Evolutionary conservation across 2,797 vertebrate genomes (phyloP).

Genomic region (Okamejei kenojei): DNA sequence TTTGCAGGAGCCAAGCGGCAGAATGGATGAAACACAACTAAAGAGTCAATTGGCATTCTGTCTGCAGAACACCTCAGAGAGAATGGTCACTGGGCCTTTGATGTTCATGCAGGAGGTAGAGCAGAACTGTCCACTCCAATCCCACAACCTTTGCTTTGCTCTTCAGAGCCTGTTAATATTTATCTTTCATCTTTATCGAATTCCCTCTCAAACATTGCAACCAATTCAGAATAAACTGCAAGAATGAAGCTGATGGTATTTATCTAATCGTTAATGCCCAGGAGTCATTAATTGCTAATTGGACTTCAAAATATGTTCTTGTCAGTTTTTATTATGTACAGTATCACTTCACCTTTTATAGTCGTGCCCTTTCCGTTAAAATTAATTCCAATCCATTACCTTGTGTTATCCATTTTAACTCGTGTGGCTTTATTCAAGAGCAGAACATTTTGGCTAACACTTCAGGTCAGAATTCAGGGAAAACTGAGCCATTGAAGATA

Average conservation of each 20-base stretch:
- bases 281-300: neutral
- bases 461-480: too few relatives aligned
- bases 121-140: neutral
- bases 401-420: neutral
- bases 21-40: neutral
- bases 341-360: neutral
- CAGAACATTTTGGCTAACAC: too few relatives aligned
- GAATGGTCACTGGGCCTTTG: too few relatives aligned
- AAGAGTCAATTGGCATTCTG: neutral
- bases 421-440: neutral
- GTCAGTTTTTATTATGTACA: neutral
- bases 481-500: too few relatives aligned
- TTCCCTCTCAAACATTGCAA: neutral
- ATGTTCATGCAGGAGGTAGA: neutral
- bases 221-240: neutral
- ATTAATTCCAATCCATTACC: conserved; percentile 16
- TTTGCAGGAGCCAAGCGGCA: neutral
- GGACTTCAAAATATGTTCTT: neutral
- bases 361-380: neutral
- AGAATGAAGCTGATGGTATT: neutral
- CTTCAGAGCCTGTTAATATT: neutral
- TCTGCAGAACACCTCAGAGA: neutral
- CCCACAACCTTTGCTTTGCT: neutral
- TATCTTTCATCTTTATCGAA: neutral
- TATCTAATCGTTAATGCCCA: conserved; percentile 3